Base-by-base conservation (phyloP, 2,888 invertebrate genomes). In the Aphidoletes aphidimyza region DNA sequence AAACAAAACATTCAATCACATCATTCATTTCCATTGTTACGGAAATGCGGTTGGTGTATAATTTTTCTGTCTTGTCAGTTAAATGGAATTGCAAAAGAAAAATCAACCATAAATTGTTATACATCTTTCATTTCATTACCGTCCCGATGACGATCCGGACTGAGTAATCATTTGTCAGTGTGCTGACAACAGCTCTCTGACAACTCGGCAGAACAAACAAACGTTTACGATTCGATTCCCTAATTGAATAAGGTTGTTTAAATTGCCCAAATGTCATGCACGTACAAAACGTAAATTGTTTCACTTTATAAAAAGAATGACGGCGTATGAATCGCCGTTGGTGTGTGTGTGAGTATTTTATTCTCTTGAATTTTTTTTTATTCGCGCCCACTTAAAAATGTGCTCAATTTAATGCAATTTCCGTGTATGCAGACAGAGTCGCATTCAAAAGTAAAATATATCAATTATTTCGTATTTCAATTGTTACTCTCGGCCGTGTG, bases 201-300 rank as follows among this genome's bases (percentile, higher is more conserved):
- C n/a, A n/a, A n/a, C 2, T 14, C 2, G 2, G 47, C 17, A 47
- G 47, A 47, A 3, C 17, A 47, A 47, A 47, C 17, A 47, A 22
- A 26, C 22, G 54, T 26, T 54, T 54, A 26, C 26, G 3, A 30
- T 11, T 69, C 34, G 34, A 69, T 69, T 30, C 69, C 17, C 69
- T 69, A 69, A 69, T 69, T 69, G 69, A 69, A 69, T 69, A 69
- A 69, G 69, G 69, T 69, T 34, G 11, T 69, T 69, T 69, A 30
- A 69, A 30, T 69, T 69, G 69, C 69, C 30, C 69, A 69, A 69
- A 69, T 69, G 69, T 69, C 69, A 69, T 69, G 69, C 69, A 69
- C 30, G 69, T 14, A 69, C 69, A n/a, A 30, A n/a, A 69, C 54
- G 54, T 54, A 69, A 14, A 30, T 69, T 69, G 30, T 69, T 69